Conservation (phyloP, 2,888 invertebrate species). For the Ischnus inquisitorius region DNA sequence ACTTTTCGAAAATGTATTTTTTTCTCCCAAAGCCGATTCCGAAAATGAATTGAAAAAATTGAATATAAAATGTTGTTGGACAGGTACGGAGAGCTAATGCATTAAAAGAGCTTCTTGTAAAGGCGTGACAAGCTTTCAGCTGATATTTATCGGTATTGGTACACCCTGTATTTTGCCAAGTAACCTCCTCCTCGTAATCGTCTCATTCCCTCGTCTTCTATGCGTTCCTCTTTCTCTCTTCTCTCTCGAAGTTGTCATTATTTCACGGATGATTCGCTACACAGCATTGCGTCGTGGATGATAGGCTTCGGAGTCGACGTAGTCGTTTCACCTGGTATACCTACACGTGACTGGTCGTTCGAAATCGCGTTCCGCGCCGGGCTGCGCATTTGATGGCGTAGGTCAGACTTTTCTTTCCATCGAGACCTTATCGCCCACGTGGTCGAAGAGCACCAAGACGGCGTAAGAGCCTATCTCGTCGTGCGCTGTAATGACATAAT, state of each 20-base stretch:
- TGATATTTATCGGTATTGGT: constrained; percentile 10
- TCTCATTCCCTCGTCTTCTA: constrained; percentile 20
- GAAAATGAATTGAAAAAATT: background rate
- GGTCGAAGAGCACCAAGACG: constrained; percentile 22
- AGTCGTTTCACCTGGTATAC: constrained; percentile 7
- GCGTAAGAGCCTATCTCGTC: constrained; percentile 15
- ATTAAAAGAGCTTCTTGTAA: too few relatives aligned
- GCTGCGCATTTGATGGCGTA: constrained; percentile 50
- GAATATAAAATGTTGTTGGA: background rate
- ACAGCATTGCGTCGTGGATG: constrained; percentile 43
- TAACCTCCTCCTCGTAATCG: constrained; percentile 8
- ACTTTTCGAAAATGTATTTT: too few relatives aligned
- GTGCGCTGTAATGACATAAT: constrained; percentile 37
- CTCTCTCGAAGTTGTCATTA: constrained; percentile 31
- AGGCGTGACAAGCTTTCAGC: too few relatives aligned
- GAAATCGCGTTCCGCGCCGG: constrained; percentile 30
- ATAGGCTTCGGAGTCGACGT: constrained; percentile 2
- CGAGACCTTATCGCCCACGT: constrained; percentile 53
- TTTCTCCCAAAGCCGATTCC: too few relatives aligned
- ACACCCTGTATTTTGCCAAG: constrained; percentile 6
- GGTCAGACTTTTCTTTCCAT: constrained; percentile 50
- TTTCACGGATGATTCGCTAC: constrained; percentile 60
- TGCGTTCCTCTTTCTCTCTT: background rate
- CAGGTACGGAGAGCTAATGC: too few relatives aligned
- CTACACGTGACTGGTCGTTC: background rate